These are phyloP conservation scores for Oscheius sp. DNA, from an alignment of 2,888 invertebrate genomes.

Conservation along the genomic window DNA sequence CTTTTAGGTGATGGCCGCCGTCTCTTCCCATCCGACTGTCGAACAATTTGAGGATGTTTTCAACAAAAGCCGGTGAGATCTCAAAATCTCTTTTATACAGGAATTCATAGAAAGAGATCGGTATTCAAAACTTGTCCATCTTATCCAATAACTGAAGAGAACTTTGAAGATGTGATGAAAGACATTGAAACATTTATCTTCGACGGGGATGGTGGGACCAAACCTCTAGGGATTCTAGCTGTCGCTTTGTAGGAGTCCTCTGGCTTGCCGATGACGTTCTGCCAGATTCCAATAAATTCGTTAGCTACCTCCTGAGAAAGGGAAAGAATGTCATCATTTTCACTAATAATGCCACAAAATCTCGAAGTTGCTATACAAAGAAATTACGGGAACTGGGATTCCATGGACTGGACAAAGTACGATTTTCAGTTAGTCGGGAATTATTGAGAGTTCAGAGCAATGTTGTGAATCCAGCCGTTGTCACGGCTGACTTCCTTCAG, in stretches of 20 bases:
- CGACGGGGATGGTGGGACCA: constrained; percentile 67
- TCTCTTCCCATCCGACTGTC: not conserved
- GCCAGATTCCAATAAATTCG: constrained; percentile 62
- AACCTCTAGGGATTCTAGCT: not conserved
- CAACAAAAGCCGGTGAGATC: not conserved
- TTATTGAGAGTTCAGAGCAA: constrained; percentile 43
- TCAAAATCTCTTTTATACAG: not conserved
- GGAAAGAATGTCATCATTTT: constrained; percentile 78
- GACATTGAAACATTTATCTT: constrained; percentile 71
- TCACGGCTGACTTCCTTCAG: constrained; percentile 65
- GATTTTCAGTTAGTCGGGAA: too few relatives aligned
- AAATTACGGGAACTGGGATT: constrained; percentile 84
- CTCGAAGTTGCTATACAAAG: constrained; percentile 81
- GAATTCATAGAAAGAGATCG: not conserved
- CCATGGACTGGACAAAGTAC: constrained; percentile 70
- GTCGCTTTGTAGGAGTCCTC: constrained; percentile 69
- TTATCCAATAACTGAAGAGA: not conserved
- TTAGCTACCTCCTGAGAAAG: constrained; percentile 63
- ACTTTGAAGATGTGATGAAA: not conserved
- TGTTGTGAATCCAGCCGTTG: constrained; percentile 71
- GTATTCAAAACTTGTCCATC: not conserved
- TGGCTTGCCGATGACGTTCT: constrained; percentile 69
- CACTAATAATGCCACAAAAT: constrained; percentile 91
- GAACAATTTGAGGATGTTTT: not conserved
- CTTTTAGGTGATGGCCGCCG: too few relatives aligned